These are phyloP conservation scores for Avahi laniger DNA, from an alignment of 2,797 vertebrate species.

Conservation along the genomic window DNA sequence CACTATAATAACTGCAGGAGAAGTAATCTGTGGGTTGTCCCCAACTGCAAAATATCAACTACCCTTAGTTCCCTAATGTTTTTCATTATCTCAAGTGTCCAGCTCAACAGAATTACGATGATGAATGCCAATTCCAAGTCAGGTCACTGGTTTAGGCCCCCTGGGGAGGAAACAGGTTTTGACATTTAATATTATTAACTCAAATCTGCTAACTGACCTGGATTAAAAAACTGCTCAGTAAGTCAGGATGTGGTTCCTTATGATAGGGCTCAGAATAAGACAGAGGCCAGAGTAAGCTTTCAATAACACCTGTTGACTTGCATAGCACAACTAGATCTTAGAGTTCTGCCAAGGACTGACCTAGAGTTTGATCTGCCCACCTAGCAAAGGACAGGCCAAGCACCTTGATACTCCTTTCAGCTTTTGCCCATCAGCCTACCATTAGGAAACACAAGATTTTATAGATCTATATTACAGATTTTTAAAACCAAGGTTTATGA, in stretches of 20 bases:
- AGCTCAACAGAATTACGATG: background rate
- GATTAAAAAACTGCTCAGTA: background rate
- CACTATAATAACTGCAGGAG: background rate
- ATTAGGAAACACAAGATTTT: constrained; percentile 9
- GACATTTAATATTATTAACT: constrained; percentile 14
- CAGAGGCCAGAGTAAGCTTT: background rate
- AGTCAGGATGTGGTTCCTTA: background rate
- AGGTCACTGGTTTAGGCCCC: background rate
- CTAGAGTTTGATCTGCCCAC: background rate
- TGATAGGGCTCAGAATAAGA: background rate
- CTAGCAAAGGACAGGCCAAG: background rate
- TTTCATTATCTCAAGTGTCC: background rate
- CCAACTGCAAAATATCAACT: background rate
- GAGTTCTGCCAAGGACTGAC: background rate
- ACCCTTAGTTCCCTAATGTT: background rate
- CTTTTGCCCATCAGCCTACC: background rate
- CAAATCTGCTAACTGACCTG: constrained; percentile 5
- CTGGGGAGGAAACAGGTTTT: background rate
- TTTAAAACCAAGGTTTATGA: background rate
- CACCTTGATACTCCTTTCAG: background rate
- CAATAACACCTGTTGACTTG: background rate
- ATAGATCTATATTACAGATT: background rate
- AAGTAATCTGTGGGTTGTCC: background rate
- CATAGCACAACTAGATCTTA: background rate
- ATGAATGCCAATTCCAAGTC: background rate